Percentiles rank a stretch among this genome's conserved stretches.
phyloP scores from a whole-genome alignment of 1,140 invertebrate genomes.

The Drosophila malerkotliana region DNA sequence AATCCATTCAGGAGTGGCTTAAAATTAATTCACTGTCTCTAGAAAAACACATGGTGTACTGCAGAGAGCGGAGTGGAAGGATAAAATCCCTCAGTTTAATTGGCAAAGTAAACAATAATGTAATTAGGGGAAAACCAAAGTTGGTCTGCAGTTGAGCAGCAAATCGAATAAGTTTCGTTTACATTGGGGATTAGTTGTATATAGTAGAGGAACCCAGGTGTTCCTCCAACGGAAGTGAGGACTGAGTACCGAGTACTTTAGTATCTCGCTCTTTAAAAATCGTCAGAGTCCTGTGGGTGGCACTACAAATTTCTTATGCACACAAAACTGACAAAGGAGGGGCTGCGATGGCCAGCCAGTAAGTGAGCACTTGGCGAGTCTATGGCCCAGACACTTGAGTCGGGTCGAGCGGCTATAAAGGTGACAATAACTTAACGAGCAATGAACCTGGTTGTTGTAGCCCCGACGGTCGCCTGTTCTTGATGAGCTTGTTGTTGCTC shows the following conservation, averaged over 20 bases:
- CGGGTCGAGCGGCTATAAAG: conserved; percentile 63
- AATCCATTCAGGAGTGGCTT: conserved; percentile 37
- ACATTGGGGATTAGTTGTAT: conserved; percentile 63
- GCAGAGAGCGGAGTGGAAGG: background rate
- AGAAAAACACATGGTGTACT: background rate
- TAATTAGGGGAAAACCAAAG: conserved; percentile 42
- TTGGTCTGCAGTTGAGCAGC: conserved; percentile 37
- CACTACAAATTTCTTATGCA: conserved; percentile 58
- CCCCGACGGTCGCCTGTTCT: conserved; percentile 33
- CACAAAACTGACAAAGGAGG: conserved; percentile 46
- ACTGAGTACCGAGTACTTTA: no score
- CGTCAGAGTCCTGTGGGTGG: conserved; percentile 7
- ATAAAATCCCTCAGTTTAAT: conserved; percentile 36
- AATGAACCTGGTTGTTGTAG: conserved; percentile 65
- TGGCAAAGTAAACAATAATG: conserved; percentile 49
- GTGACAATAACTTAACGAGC: conserved; percentile 83
- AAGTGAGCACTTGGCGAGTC: conserved; percentile 52
- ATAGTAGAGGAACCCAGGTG: conserved; percentile 33
- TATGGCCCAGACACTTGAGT: conserved; percentile 71
- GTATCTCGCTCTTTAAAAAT: conserved; percentile 23
- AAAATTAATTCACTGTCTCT: conserved; percentile 10
- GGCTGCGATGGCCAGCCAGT: background rate
- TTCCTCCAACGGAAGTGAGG: background rate
- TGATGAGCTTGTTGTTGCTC: conserved; percentile 28
- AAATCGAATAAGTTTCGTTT: conserved; percentile 74